phyloP scores from a whole-genome alignment of 2,113 vertebrate genomes.

The Cephalopterus ornatus region DNA sequence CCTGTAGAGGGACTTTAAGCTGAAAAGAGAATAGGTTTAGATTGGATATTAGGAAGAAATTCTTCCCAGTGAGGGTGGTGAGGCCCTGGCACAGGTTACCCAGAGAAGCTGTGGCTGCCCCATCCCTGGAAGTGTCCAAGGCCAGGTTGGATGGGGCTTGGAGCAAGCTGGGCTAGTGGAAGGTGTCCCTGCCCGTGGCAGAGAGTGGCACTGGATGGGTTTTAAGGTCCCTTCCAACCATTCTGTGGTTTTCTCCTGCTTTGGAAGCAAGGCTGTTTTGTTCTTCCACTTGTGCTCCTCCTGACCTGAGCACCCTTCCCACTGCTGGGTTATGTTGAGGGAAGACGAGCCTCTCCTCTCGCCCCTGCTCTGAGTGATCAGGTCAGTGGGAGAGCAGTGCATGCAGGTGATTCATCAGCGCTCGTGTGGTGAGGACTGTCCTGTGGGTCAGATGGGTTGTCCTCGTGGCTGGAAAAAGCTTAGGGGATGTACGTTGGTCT shows the following conservation, averaged over 20 bases:
- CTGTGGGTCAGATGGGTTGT: background rate
- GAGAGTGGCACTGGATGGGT: background rate
- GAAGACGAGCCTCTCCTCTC: background rate
- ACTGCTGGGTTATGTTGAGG: background rate
- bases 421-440: background rate
- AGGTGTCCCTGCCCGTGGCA: background rate
- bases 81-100: background rate
- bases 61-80: accelerated
- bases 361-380: background rate
- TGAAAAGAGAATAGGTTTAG: background rate
- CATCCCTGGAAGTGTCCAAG: background rate
- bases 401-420: accelerated
- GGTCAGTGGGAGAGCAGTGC: background rate
- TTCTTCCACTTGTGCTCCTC: background rate
- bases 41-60: background rate
- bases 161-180: background rate
- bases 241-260: background rate
- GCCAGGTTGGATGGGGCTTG: background rate
- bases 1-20: background rate
- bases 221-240: background rate
- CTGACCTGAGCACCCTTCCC: background rate
- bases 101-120: background rate
- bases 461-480: background rate
- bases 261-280: background rate
- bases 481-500: background rate